Evolutionary conservation across 1,140 invertebrate genomes (phyloP).

Genomic region (Plodia interpunctella): DNA sequence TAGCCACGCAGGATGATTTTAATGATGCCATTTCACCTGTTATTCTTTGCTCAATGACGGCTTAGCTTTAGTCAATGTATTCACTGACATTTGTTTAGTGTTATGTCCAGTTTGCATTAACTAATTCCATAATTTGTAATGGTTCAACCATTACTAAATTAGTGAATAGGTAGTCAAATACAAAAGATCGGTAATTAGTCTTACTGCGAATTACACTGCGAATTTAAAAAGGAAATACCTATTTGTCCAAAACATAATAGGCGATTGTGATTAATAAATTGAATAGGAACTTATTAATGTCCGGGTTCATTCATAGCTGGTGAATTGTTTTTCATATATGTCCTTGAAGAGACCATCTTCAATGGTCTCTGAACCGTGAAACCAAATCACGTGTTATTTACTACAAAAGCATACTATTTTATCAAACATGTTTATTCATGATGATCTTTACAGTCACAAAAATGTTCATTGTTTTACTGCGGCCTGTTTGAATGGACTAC

Average conservation of each 20-base stretch:
- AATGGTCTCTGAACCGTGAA: constrained; percentile 38
- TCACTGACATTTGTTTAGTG: background rate
- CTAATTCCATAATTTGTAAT: background rate
- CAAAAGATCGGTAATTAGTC: background rate
- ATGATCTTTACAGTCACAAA: constrained; percentile 10
- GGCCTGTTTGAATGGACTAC: too few relatives aligned
- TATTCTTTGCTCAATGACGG: background rate
- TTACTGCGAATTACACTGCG: background rate
- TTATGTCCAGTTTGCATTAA: background rate
- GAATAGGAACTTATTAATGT: constrained; percentile 10
- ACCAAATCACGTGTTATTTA: constrained; percentile 29
- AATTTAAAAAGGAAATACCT: background rate
- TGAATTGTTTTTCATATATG: constrained; percentile 27
- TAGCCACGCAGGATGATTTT: constrained; percentile 1
- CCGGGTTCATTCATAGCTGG: constrained; percentile 23
- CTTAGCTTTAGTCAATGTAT: background rate
- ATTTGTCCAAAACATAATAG: background rate
- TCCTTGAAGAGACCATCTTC: constrained; percentile 38
- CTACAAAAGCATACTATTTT: constrained; percentile 11
- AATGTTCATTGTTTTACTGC: constrained; percentile 1
- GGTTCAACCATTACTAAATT: background rate
- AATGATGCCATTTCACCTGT: background rate
- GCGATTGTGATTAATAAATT: constrained; percentile 1
- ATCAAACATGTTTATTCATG: constrained; percentile 3
- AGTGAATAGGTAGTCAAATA: background rate